These are phyloP conservation scores for Dione vanillae DNA, from an alignment of 2,888 invertebrate species.

Conservation along the genomic window DNA sequence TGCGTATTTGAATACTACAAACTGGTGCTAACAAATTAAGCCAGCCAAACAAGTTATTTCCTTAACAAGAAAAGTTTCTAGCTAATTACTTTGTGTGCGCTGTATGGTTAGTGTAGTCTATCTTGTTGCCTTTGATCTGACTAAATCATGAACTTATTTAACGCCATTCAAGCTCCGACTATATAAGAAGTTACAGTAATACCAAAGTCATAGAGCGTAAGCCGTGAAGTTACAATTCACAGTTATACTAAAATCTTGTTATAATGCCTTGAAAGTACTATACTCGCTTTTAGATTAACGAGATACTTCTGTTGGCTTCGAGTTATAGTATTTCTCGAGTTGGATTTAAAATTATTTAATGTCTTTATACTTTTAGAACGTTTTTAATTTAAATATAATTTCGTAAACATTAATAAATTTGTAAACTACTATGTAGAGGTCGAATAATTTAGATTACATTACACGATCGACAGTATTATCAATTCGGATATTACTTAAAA, in stretches of 20 bases:
- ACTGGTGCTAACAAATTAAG: conserved; percentile 19
- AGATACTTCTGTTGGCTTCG: background rate
- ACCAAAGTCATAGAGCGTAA: background rate
- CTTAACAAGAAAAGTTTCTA: conserved; percentile 33
- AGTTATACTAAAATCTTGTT: background rate
- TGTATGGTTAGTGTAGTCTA: conserved; percentile 19
- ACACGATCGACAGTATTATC: no score
- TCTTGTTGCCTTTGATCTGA: conserved; percentile 30
- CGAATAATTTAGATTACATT: no score
- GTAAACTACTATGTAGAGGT: no score
- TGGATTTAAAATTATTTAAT: no score
- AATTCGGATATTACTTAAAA: no score
- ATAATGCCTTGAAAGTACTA: conserved; percentile 1
- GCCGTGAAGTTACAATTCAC: conserved; percentile 9
- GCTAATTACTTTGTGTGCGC: conserved; percentile 33
- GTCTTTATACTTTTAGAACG: no score
- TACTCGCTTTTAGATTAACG: background rate
- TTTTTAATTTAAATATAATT: no score
- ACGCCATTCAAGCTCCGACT: conserved; percentile 8
- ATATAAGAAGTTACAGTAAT: conserved; percentile 14
- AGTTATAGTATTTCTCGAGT: background rate
- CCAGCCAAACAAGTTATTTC: conserved; percentile 25
- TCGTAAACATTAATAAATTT: no score
- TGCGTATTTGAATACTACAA: conserved; percentile 20
- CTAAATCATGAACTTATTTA: conserved; percentile 29